Base-by-base conservation (phyloP, 1,140 invertebrate genomes). In the Neuroterus valhalla region DNA sequence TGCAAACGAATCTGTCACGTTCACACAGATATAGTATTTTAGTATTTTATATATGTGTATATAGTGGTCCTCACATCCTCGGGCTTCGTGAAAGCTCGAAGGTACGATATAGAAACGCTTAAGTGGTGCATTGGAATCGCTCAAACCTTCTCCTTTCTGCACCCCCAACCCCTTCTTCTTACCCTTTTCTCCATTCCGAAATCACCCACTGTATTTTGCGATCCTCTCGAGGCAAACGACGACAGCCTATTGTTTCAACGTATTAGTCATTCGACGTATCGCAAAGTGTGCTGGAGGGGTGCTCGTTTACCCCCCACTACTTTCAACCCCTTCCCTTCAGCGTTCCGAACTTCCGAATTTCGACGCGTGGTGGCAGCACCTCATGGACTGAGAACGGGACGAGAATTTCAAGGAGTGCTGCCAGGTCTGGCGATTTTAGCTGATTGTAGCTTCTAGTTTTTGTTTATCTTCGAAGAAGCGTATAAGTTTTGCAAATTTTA, bases 191-290 rank as follows among this genome's bases (percentile, higher is more conserved):
- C 80, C 76, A 66, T 78, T 78, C 74, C 77, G 71, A 68, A 75
- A 77, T 76, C 74, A 50, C 75, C 75, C 77, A 77, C 71, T 77
- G 76, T 81, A 79, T 78, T 81, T 84, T 78, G 82, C 85, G 85
- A 81, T 85, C 83, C 88, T 87, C 83, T 84, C 85, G 83, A 80
- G 82, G 82, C 82, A 82, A 77, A 79, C 86, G 85, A 89, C 87
- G 88, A 87, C 85, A 86, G 88, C 87, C 89, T 88, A 89, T 90
- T 90, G 88, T 89, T 89, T 89, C 88, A 87, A 83, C 88, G 86
- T 89, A 90, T 90, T 90, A 89, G 89, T 90, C 88, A 89, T 90
- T 90, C 87, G 87, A 88, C 86, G 84, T 89, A 90, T 90, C 85
- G 88, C 83, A 87, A 89, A 90, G 86, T 87, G 88, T 87, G 80